These are phyloP conservation scores for Aporophyla lueneburgensis DNA, from an alignment of 2,888 invertebrate genomes.

Conservation along the genomic window DNA sequence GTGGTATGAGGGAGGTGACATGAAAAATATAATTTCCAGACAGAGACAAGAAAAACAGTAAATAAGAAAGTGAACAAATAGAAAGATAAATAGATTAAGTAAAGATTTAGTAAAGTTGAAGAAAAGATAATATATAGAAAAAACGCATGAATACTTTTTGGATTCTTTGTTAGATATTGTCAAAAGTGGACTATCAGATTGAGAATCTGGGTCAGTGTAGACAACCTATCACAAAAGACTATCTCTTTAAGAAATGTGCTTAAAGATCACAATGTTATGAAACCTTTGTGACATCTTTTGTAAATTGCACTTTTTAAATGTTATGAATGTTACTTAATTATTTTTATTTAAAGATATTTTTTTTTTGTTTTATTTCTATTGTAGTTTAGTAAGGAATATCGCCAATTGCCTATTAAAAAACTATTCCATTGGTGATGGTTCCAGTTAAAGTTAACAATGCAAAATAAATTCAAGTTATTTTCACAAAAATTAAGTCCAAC, in stretches of 20 bases:
- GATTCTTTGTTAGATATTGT: conserved; percentile 27
- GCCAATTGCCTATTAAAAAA: neutral
- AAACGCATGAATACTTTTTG: neutral
- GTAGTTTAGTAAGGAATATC: neutral
- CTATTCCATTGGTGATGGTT: neutral
- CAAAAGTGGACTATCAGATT: conserved; percentile 12
- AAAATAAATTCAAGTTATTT: neutral
- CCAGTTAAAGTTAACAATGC: neutral
- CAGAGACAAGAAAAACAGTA: too few species aligned
- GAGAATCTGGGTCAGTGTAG: conserved; percentile 16
- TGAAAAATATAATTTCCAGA: neutral
- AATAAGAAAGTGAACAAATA: neutral
- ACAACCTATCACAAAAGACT: conserved; percentile 1
- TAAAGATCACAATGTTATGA: conserved; percentile 18
- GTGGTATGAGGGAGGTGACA: too few species aligned
- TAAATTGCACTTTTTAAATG: neutral
- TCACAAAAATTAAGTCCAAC: neutral
- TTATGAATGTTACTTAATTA: neutral
- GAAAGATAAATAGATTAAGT: neutral
- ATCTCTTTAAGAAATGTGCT: neutral
- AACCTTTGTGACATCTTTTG: neutral
- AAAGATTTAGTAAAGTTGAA: conserved; percentile 7
- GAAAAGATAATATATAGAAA: neutral
- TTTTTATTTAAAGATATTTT: too few species aligned
- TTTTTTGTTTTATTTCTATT: neutral